phyloP scores from a whole-genome alignment of 1,140 invertebrate species.

The Apis mellifera region Amel_HAv3.1 CM009937.2:13679001-13679500 shows the following conservation, averaged over 20 bases:
- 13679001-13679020: too few species aligned
- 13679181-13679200: neutral
- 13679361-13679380: constrained; percentile 33
- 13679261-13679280: constrained; percentile 9
- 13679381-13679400: constrained; percentile 23
- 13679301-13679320: constrained; percentile 36
- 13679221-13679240: neutral
- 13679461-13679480: neutral
- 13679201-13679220: too few species aligned
- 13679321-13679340: constrained; percentile 32
- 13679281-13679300: neutral
- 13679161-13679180: constrained; percentile 15
- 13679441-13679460: neutral
- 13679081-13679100: neutral
- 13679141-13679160: constrained; percentile 24
- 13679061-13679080: too few species aligned
- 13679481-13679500: neutral
- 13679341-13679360: constrained; percentile 7
- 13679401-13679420: constrained; percentile 53
- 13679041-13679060: too few species aligned
- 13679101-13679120: neutral
- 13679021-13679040: too few species aligned
- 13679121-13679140: neutral
- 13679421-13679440: constrained; percentile 30
- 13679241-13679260: constrained; percentile 21